These are phyloP conservation scores for Gallinago media DNA, from an alignment of 2,113 vertebrate species.

Conservation along the genomic window DNA sequence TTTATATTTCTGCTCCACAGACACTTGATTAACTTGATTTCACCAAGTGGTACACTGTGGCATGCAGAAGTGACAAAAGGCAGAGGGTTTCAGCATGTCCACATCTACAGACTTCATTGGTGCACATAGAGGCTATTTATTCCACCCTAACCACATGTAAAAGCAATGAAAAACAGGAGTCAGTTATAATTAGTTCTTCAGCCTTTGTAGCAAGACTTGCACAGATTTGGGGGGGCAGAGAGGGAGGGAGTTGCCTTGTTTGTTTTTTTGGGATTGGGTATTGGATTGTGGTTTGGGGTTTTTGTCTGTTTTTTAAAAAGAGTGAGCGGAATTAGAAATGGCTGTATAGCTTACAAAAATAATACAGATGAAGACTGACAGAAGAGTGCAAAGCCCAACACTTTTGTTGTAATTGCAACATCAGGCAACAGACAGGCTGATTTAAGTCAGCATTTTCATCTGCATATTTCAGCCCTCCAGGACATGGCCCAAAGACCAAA, in stretches of 20 bases:
- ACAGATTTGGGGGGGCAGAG: neutral
- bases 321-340: neutral
- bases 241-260: neutral
- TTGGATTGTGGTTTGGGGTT: too few relatives aligned
- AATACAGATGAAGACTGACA: neutral
- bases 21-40: neutral
- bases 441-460: slow-evolving; percentile 4
- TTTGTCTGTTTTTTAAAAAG: neutral
- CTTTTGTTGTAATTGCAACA: neutral
- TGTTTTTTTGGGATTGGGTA: too few relatives aligned
- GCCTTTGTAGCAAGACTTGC: neutral
- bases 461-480: neutral
- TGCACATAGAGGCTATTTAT: neutral
- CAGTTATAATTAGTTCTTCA: neutral
- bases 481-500: neutral
- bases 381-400: neutral
- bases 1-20: neutral
- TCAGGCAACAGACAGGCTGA: neutral
- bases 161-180: neutral
- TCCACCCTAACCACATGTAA: neutral
- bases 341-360: neutral
- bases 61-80: neutral
- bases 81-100: neutral
- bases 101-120: neutral
- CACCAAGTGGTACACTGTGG: rapidly evolving